These are phyloP conservation scores for Carassius carassius DNA, from an alignment of 2,113 vertebrate genomes.

Conservation along the genomic window DNA sequence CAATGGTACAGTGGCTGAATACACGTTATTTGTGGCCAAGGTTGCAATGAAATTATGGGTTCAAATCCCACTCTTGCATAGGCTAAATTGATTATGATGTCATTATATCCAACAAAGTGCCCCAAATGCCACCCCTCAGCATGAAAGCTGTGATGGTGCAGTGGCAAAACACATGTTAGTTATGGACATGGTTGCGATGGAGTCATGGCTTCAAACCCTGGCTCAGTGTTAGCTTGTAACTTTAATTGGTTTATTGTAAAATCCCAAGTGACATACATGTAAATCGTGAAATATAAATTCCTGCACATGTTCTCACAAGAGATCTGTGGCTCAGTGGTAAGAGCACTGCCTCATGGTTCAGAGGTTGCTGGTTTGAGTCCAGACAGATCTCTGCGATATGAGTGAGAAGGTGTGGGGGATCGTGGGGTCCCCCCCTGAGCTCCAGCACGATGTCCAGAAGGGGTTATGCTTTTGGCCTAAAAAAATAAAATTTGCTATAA, in stretches of 20 bases:
- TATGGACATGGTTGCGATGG: not conserved
- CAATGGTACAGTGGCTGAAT: too few species aligned
- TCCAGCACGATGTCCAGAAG: not conserved
- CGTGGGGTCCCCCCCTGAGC: too few species aligned
- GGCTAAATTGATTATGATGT: not conserved
- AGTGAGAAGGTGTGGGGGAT: too few species aligned
- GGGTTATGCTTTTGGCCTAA: not conserved
- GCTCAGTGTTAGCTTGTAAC: not conserved
- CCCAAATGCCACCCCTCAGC: too few species aligned
- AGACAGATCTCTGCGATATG: too few species aligned
- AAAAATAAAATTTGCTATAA: not conserved
- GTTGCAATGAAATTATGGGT: too few species aligned
- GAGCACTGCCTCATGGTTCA: not conserved
- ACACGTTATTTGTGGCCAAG: too few species aligned
- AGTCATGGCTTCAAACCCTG: not conserved
- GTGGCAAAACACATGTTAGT: not conserved
- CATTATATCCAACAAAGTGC: too few species aligned
- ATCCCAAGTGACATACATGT: not conserved
- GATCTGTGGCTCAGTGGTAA: not conserved
- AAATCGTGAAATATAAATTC: not conserved
- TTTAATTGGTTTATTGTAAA: not conserved
- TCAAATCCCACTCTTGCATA: not conserved
- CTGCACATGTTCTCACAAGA: not conserved
- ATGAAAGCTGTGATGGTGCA: too few species aligned
- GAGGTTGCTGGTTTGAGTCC: not conserved